Base-by-base conservation (phyloP, 2,797 vertebrate genomes). In the Hippoglossus hippoglossus region DNA sequence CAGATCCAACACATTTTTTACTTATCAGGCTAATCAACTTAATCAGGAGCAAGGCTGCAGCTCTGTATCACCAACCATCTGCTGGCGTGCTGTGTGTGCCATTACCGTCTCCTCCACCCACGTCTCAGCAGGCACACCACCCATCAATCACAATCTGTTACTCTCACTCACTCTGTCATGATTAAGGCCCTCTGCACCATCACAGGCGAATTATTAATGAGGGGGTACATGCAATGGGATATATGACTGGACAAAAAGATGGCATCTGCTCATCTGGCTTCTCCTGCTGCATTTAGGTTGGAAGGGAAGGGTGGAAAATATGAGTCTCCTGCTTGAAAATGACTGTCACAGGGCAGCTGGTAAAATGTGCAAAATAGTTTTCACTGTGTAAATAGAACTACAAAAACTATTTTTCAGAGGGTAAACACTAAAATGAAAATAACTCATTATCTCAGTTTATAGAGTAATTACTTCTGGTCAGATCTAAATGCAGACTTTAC, bases 1-100 rank as follows among this genome's bases (percentile, higher is more conserved):
- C 90, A 90, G 89, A 87, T 83, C 55, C 26, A 87, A 90, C 92
- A 92, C 84, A 79, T 90, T 91, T 89, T 90, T 82, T 89, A 87
- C 91, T 92, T 84, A 92, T 92, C 87, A 46, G 80, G 79, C 89
- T 92, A 94, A 95, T 94, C 93, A 93, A 93, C 89, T 91, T 92
- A 57, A 91, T 91, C 87, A 84, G 80, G 77, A 82, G 80, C 39
- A 63, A 87, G 89, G 85, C 91, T 77, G 73, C 62, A 11, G 87
- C 82, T 90, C 82, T 81, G 80, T 93, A 94, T 92, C 92, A 83
- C 79, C 87, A 63, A 86, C 93, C 94, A 94, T 94, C 93, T 94
- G 93, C 91, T 90, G 79, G 80, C 64, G 63, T 15, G 22, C 79
- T 71, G 81, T 85, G 81, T 78, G 82, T 77, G 85, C 89, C 90